These are phyloP conservation scores for Pterobdella sp. DNA, from an alignment of 2,888 invertebrate genomes.

Conservation along the genomic window DNA sequence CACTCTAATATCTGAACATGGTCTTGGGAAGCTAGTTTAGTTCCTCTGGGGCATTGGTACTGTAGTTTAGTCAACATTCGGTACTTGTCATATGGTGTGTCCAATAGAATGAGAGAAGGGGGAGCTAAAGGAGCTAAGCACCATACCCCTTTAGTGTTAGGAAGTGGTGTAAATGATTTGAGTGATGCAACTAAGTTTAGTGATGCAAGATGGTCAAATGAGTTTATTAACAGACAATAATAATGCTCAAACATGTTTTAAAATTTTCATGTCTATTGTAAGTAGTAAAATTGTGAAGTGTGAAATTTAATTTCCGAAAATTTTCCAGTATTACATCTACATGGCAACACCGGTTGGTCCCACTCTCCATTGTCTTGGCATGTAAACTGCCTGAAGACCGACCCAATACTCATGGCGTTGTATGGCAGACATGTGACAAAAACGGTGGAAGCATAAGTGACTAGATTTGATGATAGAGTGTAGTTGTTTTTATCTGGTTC, in stretches of 20 bases:
- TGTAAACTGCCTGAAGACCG: background rate
- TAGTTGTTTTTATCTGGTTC: conserved; percentile 12
- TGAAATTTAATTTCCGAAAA: background rate
- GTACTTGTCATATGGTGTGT: background rate
- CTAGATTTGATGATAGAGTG: conserved; percentile 8
- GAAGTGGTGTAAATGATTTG: background rate
- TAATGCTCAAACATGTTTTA: too few species aligned
- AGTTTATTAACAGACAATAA: too few species aligned
- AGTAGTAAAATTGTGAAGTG: background rate
- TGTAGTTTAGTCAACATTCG: conserved; percentile 5
- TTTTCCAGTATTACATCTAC: background rate
- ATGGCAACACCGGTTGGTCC: background rate
- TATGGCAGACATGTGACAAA: conserved; percentile 10
- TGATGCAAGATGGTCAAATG: background rate
- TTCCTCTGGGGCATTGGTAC: conserved; percentile 19
- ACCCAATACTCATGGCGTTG: conserved; percentile 20
- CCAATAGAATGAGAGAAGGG: background rate
- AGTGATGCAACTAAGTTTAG: background rate
- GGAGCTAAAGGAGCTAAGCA: conserved; percentile 9
- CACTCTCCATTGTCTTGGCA: conserved; percentile 19
- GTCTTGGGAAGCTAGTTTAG: background rate
- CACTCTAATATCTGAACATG: conserved; percentile 16
- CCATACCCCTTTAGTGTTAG: conserved; percentile 17
- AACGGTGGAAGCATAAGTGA: conserved; percentile 1
- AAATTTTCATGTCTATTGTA: background rate